Percentiles rank a stretch among this genome's conserved stretches.
Evolutionary conservation across 2,797 vertebrate species (phyloP).

Genomic region (Ispidina lecontei): DNA sequence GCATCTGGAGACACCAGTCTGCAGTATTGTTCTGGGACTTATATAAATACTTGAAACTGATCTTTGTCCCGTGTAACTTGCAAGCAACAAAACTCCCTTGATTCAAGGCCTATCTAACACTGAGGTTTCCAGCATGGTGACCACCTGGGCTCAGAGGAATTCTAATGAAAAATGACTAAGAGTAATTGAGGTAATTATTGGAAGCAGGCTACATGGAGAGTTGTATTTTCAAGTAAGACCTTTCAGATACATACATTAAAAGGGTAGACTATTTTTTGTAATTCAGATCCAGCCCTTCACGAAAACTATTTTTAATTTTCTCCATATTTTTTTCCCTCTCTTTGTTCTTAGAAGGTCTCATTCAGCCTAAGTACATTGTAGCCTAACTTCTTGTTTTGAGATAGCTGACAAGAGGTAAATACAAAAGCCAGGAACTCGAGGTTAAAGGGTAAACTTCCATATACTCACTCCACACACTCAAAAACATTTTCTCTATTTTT

Average conservation of each 20-base stretch:
- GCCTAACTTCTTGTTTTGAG: neutral
- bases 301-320: neutral
- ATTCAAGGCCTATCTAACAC: neutral
- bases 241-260: neutral
- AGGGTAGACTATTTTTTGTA: neutral
- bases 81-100: neutral
- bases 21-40: neutral
- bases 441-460: neutral
- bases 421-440: neutral
- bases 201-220: neutral
- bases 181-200: neutral
- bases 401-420: neutral
- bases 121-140: neutral
- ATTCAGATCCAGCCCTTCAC: neutral
- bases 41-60: neutral
- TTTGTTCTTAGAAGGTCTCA: neutral
- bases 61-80: neutral
- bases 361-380: neutral
- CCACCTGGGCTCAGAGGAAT: neutral
- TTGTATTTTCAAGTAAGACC: neutral
- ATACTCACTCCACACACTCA: neutral
- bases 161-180: neutral
- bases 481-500: neutral
- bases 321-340: neutral
- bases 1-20: neutral